Evolutionary conservation across 2,797 vertebrate genomes (phyloP).

Genomic region (Coregonus suidteri): DNA sequence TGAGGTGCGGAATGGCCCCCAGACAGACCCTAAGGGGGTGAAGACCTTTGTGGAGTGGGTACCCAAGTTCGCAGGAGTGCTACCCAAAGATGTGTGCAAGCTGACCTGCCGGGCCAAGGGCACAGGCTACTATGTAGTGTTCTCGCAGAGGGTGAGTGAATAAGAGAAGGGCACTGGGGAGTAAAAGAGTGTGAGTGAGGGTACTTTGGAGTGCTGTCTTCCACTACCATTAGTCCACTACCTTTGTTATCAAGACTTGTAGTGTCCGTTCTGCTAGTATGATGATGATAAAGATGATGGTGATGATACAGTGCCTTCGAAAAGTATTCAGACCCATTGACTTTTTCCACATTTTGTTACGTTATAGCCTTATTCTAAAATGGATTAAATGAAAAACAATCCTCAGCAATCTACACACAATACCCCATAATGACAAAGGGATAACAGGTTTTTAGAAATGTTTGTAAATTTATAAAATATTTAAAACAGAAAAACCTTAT

Average conservation of each 20-base stretch:
- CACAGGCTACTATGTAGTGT: constrained; percentile 96
- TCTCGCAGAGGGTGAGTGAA: constrained; percentile 91
- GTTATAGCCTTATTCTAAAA: too few relatives aligned
- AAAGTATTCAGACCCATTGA: too few relatives aligned
- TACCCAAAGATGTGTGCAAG: constrained; percentile 92
- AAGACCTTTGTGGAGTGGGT: constrained; percentile 97
- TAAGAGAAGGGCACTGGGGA: neutral
- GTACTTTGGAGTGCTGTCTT: neutral
- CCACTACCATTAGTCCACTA: neutral
- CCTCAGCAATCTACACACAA: too few relatives aligned
- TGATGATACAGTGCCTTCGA: neutral
- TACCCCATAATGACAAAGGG: too few relatives aligned
- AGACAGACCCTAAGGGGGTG: constrained; percentile 92
- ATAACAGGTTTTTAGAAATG: too few relatives aligned
- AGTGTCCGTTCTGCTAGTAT: neutral
- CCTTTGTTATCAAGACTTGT: neutral
- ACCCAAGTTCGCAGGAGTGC: constrained; percentile 93
- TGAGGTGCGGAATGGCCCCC: constrained; percentile 91
- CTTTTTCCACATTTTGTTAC: too few relatives aligned
- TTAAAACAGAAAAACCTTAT: too few relatives aligned
- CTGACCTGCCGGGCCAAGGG: constrained; percentile 95
- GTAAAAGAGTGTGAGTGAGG: neutral
- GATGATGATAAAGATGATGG: neutral
- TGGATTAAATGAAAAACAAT: too few relatives aligned
- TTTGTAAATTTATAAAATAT: too few relatives aligned